A percentile compares a stretch with the other conserved stretches of the same genome.
These are phyloP conservation scores for Chrysaora quinquecirrha DNA, from an alignment of 30 jellyfish, hydroid and myxozoan species.

Conservation along the genomic window DNA sequence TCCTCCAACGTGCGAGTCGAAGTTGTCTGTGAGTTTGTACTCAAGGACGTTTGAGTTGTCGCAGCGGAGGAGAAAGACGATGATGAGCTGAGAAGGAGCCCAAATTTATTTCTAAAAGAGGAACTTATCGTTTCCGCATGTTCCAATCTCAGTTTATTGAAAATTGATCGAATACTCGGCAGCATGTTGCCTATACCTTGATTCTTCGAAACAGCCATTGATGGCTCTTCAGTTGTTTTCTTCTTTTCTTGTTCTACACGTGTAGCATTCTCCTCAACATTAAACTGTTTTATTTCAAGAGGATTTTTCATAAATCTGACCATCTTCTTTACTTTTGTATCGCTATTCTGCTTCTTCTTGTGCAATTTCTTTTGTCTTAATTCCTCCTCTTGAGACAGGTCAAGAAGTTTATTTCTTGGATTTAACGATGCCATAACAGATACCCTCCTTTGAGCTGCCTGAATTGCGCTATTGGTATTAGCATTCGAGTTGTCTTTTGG, in stretches of 20 bases:
- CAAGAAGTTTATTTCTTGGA: slow-evolving; percentile 30
- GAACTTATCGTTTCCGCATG: slow-evolving; percentile 16
- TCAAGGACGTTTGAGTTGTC: neutral
- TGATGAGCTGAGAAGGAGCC: slow-evolving; percentile 5
- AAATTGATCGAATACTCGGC: slow-evolving; percentile 38
- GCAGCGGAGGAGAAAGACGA: neutral
- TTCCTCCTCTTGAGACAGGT: slow-evolving; percentile 48
- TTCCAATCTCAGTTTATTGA: slow-evolving; percentile 21
- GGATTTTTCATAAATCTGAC: slow-evolving; percentile 57
- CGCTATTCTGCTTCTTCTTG: neutral
- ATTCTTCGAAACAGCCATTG: neutral
- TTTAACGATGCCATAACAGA: slow-evolving; percentile 29
- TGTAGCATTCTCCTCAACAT: neutral
- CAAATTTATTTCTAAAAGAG: slow-evolving; percentile 12
- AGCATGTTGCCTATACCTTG: neutral
- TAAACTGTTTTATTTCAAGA: slow-evolving; percentile 25
- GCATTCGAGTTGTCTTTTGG: slow-evolving; percentile 57
- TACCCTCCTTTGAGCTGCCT: slow-evolving; percentile 24
- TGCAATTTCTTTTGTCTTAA: neutral
- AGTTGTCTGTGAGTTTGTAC: neutral
- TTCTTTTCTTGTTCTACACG: neutral
- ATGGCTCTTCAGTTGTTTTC: neutral
- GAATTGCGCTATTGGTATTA: slow-evolving; percentile 25
- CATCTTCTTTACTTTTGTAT: slow-evolving; percentile 15
- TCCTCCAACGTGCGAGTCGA: neutral